phyloP scores from a whole-genome alignment of 1,140 invertebrate genomes.

The Helicoverpa zea region DNA sequence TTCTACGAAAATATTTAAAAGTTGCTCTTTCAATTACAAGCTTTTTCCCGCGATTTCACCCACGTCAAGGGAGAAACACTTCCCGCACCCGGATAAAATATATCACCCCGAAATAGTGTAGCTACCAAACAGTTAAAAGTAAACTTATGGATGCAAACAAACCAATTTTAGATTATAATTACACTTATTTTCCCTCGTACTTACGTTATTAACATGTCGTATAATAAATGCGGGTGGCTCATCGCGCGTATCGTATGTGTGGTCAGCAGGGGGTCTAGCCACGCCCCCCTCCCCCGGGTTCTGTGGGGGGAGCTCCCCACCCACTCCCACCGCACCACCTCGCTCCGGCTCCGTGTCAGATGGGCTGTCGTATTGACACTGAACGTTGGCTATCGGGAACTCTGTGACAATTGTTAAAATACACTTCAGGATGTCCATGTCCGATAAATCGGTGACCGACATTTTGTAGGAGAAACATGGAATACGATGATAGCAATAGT shows the following conservation, averaged over 20 bases:
- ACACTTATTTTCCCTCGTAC: constrained; percentile 1
- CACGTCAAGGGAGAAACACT: too few species aligned
- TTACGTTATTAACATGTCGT: constrained; percentile 63
- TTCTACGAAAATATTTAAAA: too few species aligned
- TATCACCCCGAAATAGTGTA: too few species aligned
- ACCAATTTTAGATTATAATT: too few species aligned
- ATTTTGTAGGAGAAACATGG: too few species aligned
- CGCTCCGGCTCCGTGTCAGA: constrained; percentile 70
- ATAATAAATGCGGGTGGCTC: constrained; percentile 85
- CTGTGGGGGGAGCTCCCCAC: constrained; percentile 59
- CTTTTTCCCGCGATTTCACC: too few species aligned
- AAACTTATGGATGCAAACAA: too few species aligned
- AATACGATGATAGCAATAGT: too few species aligned
- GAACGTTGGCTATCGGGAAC: constrained; percentile 88
- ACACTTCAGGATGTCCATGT: background rate
- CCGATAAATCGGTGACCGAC: too few species aligned
- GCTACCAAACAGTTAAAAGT: too few species aligned
- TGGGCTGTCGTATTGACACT: constrained; percentile 87
- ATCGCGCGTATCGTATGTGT: constrained; percentile 81
- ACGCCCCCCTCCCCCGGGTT: constrained; percentile 64
- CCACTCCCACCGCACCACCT: constrained; percentile 20
- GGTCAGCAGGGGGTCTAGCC: constrained; percentile 66
- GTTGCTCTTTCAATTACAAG: too few species aligned
- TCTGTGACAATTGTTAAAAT: constrained; percentile 65
- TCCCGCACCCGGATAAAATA: too few species aligned